These are phyloP conservation scores for Coracopsis vasa DNA, from an alignment of 2,113 vertebrate genomes.

Conservation along the genomic window DNA sequence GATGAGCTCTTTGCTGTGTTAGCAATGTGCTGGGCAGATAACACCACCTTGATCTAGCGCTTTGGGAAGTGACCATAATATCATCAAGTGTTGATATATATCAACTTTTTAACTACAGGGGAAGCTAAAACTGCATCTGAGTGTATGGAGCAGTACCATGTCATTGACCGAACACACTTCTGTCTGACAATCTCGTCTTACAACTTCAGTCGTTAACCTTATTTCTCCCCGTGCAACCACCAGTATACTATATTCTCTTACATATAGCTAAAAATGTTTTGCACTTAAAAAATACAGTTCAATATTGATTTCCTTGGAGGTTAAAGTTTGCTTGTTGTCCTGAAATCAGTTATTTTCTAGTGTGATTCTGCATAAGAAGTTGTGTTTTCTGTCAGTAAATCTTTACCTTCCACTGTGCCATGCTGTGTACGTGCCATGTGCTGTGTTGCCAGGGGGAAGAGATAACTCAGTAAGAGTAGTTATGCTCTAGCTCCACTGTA, in stretches of 20 bases:
- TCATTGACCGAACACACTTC: neutral
- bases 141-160: neutral
- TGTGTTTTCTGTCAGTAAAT: neutral
- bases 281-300: neutral
- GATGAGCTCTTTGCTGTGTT: neutral
- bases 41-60: neutral
- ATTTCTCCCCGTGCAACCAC: neutral
- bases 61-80: neutral
- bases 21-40: neutral
- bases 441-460: neutral
- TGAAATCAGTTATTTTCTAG: neutral
- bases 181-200: neutral
- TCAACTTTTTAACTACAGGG: neutral
- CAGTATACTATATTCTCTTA: neutral
- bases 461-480: accelerated
- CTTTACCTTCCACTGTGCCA: neutral
- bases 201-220: neutral
- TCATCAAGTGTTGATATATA: neutral
- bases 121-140: neutral
- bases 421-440: too few species aligned
- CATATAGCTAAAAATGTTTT: neutral
- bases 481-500: accelerated
- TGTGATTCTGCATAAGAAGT: neutral
- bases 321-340: neutral
- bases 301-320: neutral